These are phyloP conservation scores for Silurus aristotelis DNA, from an alignment of 2,797 vertebrate genomes.

Conservation along the genomic window DNA sequence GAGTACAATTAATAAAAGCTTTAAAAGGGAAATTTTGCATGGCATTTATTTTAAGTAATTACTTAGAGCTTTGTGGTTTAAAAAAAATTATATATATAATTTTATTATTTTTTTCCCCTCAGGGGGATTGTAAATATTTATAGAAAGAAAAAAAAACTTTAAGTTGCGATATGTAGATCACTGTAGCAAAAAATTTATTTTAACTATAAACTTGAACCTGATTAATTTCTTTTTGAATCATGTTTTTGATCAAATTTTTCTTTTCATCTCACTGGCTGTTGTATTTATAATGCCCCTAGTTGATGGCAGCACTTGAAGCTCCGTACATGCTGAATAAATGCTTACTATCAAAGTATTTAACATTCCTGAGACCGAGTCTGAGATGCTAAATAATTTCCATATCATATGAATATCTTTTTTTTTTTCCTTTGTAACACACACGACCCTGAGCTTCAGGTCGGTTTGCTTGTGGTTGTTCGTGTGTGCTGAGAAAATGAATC, in stretches of 20 bases:
- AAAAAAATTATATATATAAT: too few relatives aligned
- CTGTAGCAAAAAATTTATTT: too few relatives aligned
- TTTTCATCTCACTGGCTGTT: not conserved
- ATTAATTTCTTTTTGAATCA: too few relatives aligned
- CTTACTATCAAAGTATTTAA: constrained; percentile 28
- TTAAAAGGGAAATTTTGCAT: too few relatives aligned
- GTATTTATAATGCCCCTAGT: constrained; percentile 19
- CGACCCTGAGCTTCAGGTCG: constrained; percentile 13
- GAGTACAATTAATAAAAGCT: not conserved
- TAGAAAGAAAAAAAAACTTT: too few relatives aligned
- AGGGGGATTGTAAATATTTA: too few relatives aligned
- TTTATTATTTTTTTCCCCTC: too few relatives aligned
- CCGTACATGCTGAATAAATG: not conserved
- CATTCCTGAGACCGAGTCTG: constrained; percentile 50
- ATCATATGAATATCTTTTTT: not conserved
- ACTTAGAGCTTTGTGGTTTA: too few relatives aligned
- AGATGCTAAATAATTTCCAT: constrained; percentile 43
- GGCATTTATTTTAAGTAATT: too few relatives aligned
- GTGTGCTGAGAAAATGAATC: constrained; percentile 13
- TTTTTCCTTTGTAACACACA: not conserved
- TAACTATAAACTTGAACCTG: too few relatives aligned
- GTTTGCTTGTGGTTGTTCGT: not conserved
- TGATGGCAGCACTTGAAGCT: not conserved
- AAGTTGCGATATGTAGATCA: too few relatives aligned
- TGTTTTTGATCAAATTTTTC: not conserved